phyloP scores from a whole-genome alignment of 1,140 invertebrate species.

The Megalonaias nervosa region DNA sequence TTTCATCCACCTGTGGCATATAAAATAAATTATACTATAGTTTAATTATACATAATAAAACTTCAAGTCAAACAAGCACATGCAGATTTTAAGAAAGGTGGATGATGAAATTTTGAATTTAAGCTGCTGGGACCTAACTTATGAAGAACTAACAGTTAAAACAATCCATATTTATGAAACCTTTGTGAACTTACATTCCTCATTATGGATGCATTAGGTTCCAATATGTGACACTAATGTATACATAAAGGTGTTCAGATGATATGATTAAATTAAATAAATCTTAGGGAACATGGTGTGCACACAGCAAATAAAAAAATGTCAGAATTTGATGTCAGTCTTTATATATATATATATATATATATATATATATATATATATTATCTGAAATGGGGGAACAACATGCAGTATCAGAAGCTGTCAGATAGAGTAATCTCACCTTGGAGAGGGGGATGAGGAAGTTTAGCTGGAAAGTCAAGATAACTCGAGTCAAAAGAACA shows the following conservation, averaged over 20 bases:
- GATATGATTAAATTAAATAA: too few relatives aligned
- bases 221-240: too few relatives aligned
- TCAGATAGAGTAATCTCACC: conserved; percentile 71
- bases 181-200: too few relatives aligned
- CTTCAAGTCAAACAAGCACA: background rate
- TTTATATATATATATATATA: background rate
- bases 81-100: too few relatives aligned
- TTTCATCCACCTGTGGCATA: conserved; percentile 89
- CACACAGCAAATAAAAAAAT: background rate
- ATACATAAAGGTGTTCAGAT: too few relatives aligned
- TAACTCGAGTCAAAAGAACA: conserved; percentile 95
- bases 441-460: conserved; percentile 98
- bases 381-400: background rate
- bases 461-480: conserved; percentile 96
- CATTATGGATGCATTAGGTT: too few relatives aligned
- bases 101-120: too few relatives aligned
- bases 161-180: too few relatives aligned
- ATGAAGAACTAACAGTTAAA: too few relatives aligned
- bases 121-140: too few relatives aligned
- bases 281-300: too few relatives aligned
- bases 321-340: background rate
- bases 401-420: background rate
- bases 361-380: background rate
- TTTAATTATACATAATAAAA: background rate
- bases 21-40: background rate